Conservation (phyloP, 2,888 invertebrate genomes). For the Halocaridina rubra region DNA sequence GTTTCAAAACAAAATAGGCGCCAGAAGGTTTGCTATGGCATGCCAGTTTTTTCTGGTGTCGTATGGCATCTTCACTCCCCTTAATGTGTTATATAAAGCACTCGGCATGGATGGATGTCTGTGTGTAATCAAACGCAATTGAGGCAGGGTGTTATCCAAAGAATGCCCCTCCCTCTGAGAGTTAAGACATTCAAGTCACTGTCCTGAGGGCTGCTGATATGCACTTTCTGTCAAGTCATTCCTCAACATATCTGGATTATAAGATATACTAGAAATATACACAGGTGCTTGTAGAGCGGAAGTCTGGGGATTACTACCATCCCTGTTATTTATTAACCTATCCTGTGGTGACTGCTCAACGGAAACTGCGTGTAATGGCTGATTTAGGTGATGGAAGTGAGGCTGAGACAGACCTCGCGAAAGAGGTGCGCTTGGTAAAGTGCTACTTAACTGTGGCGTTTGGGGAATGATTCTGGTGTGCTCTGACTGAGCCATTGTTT, state of each 20-base stretch:
- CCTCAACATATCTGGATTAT: slow-evolving; percentile 21
- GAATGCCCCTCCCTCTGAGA: no score
- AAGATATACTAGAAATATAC: slow-evolving; percentile 5
- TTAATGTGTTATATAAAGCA: no score
- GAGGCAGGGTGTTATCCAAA: no score
- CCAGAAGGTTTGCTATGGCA: no score
- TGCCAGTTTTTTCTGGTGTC: no score
- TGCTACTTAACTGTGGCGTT: not conserved
- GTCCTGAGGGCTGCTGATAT: slow-evolving; percentile 18
- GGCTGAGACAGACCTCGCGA: not conserved
- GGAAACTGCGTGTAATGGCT: not conserved
- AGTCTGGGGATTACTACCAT: not conserved
- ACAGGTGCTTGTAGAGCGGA: not conserved
- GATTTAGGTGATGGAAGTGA: not conserved
- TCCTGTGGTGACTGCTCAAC: slow-evolving; percentile 1
- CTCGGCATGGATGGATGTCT: no score
- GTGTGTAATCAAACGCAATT: no score
- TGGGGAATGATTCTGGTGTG: not conserved
- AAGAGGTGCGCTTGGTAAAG: not conserved
- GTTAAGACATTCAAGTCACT: no score
- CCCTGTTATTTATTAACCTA: not conserved
- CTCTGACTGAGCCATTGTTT: not conserved
- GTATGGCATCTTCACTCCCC: no score
- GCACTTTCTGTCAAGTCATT: not conserved
- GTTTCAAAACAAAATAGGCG: no score